Evolutionary conservation across 1,140 invertebrate genomes (phyloP).

Genomic region (Ctenoplectra terminalis): DNA sequence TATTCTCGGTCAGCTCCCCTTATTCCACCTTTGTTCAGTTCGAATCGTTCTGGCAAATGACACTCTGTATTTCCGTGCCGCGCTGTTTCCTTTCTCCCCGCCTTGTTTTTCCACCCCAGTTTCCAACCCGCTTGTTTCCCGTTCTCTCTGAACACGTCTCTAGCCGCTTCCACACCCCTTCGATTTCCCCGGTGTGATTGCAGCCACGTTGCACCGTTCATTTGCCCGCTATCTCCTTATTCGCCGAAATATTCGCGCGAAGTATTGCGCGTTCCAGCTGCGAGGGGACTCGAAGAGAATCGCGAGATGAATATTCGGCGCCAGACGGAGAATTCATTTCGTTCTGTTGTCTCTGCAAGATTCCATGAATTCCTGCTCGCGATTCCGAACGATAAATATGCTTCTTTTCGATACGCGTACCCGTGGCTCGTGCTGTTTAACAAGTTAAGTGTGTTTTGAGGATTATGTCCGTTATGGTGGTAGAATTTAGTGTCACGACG

Average conservation of each 20-base stretch:
- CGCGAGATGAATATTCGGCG: constrained; percentile 58
- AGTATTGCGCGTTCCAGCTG: constrained; percentile 37
- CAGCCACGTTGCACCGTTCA: constrained; percentile 57
- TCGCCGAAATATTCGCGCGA: constrained; percentile 57
- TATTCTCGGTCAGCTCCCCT: constrained; percentile 49
- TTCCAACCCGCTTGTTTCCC: too few species aligned
- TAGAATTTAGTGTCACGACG: too few species aligned
- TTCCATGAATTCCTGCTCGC: constrained; percentile 14
- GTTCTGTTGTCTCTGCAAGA: background rate
- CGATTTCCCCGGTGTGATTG: constrained; percentile 59
- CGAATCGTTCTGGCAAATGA: constrained; percentile 48
- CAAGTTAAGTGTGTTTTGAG: too few species aligned
- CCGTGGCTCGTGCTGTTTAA: background rate
- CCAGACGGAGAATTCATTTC: constrained; percentile 49
- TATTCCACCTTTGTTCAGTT: constrained; percentile 15
- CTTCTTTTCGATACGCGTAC: background rate
- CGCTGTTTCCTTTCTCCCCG: background rate
- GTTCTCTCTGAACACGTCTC: constrained; percentile 6
- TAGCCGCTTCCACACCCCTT: constrained; percentile 24
- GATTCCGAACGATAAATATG: background rate
- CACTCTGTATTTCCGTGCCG: constrained; percentile 10
- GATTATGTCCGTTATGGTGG: too few species aligned
- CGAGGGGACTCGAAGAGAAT: background rate
- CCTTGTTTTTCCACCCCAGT: too few species aligned
- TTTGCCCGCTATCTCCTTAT: constrained; percentile 56